phyloP scores from a whole-genome alignment of 2,797 vertebrate genomes.

The Liasis olivaceus region DNA sequence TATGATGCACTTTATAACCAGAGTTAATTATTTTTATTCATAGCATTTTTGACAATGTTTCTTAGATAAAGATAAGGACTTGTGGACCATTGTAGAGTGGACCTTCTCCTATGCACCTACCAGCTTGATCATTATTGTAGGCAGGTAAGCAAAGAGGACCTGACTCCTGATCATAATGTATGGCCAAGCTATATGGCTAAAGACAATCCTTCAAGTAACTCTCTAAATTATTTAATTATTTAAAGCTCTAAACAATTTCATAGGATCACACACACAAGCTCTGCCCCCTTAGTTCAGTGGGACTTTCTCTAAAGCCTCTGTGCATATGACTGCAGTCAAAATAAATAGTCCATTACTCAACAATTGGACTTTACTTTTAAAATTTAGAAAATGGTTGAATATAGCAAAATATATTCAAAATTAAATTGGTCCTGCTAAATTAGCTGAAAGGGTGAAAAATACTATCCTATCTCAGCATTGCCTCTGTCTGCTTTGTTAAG shows the following conservation, averaged over 20 bases:
- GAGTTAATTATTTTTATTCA: not conserved
- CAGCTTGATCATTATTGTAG: not conserved
- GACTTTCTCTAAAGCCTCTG: not conserved
- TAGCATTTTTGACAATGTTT: not conserved
- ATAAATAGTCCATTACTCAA: not conserved
- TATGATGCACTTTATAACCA: not conserved
- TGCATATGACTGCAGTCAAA: not conserved
- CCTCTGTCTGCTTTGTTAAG: not conserved
- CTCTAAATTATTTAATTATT: not conserved
- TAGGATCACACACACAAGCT: not conserved
- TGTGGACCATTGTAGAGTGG: not conserved
- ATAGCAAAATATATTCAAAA: not conserved
- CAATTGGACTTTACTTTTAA: not conserved
- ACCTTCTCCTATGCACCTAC: not conserved
- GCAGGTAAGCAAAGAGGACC: not conserved
- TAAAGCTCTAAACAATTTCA: not conserved
- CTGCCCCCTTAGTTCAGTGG: not conserved
- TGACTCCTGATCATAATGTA: not conserved
- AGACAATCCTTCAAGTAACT: not conserved
- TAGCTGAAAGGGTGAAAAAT: not conserved
- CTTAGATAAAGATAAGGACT: not conserved
- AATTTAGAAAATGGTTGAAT: not conserved
- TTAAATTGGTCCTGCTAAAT: constrained; percentile 4
- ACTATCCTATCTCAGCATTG: not conserved
- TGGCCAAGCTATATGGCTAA: not conserved